These are phyloP conservation scores for Aphelenchoides besseyi DNA, from an alignment of 1,140 invertebrate species.

Conservation along the genomic window DNA sequence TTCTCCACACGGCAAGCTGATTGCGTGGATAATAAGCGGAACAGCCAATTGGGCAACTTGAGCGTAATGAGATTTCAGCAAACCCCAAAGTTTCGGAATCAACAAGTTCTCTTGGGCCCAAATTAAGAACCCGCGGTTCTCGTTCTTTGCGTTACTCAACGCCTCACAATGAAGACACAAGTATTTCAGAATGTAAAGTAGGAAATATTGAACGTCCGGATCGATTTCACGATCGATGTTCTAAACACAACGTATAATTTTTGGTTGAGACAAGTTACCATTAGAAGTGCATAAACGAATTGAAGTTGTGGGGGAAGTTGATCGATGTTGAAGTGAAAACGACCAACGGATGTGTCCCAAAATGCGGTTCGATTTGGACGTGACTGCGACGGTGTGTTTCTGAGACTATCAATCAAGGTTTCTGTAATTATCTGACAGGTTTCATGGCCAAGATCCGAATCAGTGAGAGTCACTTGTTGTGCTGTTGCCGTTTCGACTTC, in stretches of 20 bases:
- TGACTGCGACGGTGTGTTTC: slow-evolving; percentile 37
- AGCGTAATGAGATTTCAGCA: slow-evolving; percentile 85
- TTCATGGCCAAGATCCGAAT: slow-evolving; percentile 77
- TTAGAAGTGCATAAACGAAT: slow-evolving; percentile 82
- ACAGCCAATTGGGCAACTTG: slow-evolving; percentile 64
- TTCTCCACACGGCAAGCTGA: slow-evolving; percentile 82
- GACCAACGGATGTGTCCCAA: slow-evolving; percentile 85
- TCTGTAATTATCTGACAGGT: slow-evolving; percentile 71
- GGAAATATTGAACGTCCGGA: slow-evolving; percentile 86
- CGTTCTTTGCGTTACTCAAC: slow-evolving; percentile 78
- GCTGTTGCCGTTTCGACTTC: slow-evolving; percentile 72
- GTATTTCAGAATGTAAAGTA: slow-evolving; percentile 84
- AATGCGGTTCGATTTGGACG: slow-evolving; percentile 64
- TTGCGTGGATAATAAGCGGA: slow-evolving; percentile 85
- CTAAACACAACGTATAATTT: slow-evolving; percentile 65
- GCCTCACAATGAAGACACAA: slow-evolving; percentile 89
- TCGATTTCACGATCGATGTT: slow-evolving; percentile 75
- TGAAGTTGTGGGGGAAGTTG: slow-evolving; percentile 85
- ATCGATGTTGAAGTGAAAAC: slow-evolving; percentile 84
- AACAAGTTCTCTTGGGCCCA: slow-evolving; percentile 94
- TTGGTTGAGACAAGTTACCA: slow-evolving; percentile 68
- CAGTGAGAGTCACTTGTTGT: slow-evolving; percentile 80
- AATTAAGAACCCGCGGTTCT: slow-evolving; percentile 86
- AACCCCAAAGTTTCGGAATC: slow-evolving; percentile 91
- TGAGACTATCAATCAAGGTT: slow-evolving; percentile 70